Evolutionary conservation across 2,113 vertebrate species (phyloP).

Genomic region (Macrotis lagotis): DNA sequence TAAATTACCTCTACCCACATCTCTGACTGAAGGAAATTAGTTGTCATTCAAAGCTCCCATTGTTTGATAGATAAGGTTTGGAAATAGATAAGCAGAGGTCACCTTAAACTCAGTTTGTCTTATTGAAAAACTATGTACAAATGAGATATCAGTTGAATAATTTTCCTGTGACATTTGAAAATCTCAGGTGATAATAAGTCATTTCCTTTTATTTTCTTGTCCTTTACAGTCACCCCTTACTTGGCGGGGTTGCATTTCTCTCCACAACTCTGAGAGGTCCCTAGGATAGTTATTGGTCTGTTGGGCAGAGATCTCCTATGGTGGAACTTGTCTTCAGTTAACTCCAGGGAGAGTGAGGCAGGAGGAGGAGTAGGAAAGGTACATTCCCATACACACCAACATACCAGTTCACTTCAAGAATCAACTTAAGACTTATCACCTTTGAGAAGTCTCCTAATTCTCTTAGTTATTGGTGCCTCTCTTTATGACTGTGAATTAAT

Average conservation of each 20-base stretch:
- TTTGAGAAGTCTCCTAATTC: background rate
- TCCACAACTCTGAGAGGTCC: background rate
- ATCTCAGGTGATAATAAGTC: background rate
- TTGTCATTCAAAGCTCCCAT: background rate
- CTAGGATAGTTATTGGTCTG: background rate
- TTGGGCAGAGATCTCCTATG: background rate
- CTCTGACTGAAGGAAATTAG: background rate
- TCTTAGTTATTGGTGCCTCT: background rate
- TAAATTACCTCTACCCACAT: background rate
- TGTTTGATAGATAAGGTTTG: background rate
- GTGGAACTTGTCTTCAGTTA: background rate
- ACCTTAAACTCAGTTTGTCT: background rate
- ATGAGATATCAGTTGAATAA: background rate
- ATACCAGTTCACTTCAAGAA: background rate
- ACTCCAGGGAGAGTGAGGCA: background rate
- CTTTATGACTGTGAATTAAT: background rate
- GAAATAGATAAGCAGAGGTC: background rate
- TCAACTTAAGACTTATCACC: background rate
- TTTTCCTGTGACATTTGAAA: background rate
- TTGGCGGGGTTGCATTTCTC: background rate
- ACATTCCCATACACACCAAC: background rate
- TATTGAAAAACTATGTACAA: background rate
- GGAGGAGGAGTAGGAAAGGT: background rate
- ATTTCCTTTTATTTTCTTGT: background rate
- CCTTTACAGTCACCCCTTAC: background rate